Conservation (phyloP, 2,113 vertebrate genomes). For the Puffinus mauretanicus region DNA sequence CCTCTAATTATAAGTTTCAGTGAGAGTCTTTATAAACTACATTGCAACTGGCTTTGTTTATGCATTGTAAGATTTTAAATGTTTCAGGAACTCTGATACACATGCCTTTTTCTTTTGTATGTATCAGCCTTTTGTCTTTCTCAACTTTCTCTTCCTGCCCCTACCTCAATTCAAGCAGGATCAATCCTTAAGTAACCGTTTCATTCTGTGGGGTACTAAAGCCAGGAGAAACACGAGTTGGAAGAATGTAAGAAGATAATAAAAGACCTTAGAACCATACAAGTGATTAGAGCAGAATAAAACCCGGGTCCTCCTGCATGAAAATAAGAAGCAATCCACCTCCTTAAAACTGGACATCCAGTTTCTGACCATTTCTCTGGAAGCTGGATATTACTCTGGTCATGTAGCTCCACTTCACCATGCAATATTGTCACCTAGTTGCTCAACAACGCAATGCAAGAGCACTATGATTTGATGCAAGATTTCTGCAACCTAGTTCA, state of each 20-base stretch:
- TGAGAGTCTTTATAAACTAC: conserved; percentile 13
- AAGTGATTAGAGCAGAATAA: neutral
- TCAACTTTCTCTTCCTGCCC: neutral
- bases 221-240: neutral
- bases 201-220: neutral
- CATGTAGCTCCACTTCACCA: neutral
- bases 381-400: neutral
- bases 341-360: neutral
- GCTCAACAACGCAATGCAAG: neutral
- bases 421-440: neutral
- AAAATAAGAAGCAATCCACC: neutral
- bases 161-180: neutral
- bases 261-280: neutral
- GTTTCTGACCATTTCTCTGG: neutral
- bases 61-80: neutral
- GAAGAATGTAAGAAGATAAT: neutral
- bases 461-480: neutral
- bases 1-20: conserved; percentile 54
- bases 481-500: neutral
- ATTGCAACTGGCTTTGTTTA: neutral
- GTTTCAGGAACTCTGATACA: neutral
- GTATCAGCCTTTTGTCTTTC: neutral
- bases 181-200: neutral
- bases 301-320: neutral
- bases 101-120: neutral